Evolutionary conservation across 2,888 invertebrate species (phyloP).

Genomic region (Gnatocerus cornutus): DNA sequence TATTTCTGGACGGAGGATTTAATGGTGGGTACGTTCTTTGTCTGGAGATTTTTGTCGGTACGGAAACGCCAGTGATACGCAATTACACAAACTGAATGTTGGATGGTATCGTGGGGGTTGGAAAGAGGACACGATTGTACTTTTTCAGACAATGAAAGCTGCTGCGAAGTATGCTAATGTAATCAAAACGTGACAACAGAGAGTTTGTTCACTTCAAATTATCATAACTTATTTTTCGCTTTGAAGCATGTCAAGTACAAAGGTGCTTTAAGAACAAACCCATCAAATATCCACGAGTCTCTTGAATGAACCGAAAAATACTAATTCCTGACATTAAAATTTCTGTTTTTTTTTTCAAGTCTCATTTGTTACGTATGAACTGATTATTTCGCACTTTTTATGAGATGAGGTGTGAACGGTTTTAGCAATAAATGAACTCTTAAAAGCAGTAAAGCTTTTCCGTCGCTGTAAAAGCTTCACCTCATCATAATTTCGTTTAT

Average conservation of each 20-base stretch:
- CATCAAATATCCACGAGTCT: too few relatives aligned
- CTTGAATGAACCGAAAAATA: too few relatives aligned
- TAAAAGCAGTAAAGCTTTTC: conserved; percentile 11
- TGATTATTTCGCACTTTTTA: conserved; percentile 10
- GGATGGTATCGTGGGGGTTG: conserved; percentile 18
- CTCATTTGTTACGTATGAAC: too few relatives aligned
- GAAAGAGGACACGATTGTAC: conserved; percentile 20
- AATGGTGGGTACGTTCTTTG: conserved; percentile 23
- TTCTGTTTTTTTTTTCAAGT: too few relatives aligned
- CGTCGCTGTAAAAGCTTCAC: conserved; percentile 10
- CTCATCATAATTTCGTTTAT: conserved; percentile 20
- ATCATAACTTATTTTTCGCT: conserved; percentile 15
- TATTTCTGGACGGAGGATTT: conserved; percentile 36
- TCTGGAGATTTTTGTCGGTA: conserved; percentile 31
- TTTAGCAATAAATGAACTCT: conserved; percentile 12
- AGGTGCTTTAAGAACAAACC: too few relatives aligned
- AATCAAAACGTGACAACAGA: conserved; percentile 24
- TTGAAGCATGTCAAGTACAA: neutral
- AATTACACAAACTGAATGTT: conserved; percentile 41
- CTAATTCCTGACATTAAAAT: too few relatives aligned
- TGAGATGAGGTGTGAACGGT: neutral
- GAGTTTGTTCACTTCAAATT: conserved; percentile 18
- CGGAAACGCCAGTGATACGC: conserved; percentile 34
- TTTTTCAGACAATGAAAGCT: conserved; percentile 30
- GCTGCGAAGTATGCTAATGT: conserved; percentile 35